These are phyloP conservation scores for Diarsia dahlii DNA, from an alignment of 2,888 invertebrate species.

Conservation along the genomic window DNA sequence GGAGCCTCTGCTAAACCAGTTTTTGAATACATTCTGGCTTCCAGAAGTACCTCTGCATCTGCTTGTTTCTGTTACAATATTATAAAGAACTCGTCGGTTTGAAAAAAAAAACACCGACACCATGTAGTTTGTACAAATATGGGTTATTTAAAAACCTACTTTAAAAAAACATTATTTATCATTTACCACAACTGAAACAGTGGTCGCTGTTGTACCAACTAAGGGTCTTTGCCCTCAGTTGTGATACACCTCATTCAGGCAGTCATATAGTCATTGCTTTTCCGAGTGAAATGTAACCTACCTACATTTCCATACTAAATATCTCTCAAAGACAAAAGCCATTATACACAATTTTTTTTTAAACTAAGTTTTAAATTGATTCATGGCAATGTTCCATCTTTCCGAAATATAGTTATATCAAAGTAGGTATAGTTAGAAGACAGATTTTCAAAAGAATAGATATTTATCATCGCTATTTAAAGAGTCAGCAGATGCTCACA, in stretches of 20 bases:
- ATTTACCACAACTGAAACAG: neutral
- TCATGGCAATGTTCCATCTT: neutral
- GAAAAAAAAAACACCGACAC: neutral
- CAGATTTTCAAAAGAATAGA: neutral
- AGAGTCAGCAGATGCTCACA: constrained; percentile 12
- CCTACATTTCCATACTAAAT: neutral
- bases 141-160: neutral
- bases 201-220: neutral
- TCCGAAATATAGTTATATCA: neutral
- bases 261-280: neutral
- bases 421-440: neutral
- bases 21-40: neutral
- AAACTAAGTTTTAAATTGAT: neutral
- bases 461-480: neutral
- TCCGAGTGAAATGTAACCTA: neutral
- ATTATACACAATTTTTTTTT: neutral
- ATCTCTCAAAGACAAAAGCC: neutral
- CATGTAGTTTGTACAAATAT: neutral
- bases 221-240: neutral
- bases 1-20: neutral
- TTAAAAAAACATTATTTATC: neutral
- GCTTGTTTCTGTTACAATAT: neutral
- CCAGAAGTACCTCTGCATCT: neutral
- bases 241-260: neutral
- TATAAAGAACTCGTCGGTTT: no score